Percentiles rank a stretch among this genome's conserved stretches.
Conservation (phyloP, 2,113 vertebrate species). For the Nothocercus nigrocapillus region DNA sequence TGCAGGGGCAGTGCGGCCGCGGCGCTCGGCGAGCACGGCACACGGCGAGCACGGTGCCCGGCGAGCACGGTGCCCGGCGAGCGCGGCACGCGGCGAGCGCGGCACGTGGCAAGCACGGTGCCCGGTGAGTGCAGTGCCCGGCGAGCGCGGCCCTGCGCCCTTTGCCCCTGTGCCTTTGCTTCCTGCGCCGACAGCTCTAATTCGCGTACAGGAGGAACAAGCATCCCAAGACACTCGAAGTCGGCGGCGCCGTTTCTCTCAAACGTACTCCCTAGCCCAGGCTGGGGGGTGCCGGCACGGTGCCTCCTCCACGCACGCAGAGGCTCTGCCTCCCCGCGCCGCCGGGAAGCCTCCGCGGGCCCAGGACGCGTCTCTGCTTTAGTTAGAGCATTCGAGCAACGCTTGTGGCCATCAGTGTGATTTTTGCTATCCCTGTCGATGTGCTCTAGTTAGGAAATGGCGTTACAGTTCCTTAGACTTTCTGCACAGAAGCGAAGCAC, state of each 20-base stretch:
- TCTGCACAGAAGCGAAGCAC: not conserved
- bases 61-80: too few species aligned
- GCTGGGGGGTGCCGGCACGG: too few species aligned
- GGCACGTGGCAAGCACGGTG: too few species aligned
- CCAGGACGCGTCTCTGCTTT: not conserved
- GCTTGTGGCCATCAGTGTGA: not conserved
- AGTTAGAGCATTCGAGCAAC: not conserved
- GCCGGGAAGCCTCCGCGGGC: not conserved
- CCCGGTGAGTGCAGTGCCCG: too few species aligned
- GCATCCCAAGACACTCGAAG: not conserved
- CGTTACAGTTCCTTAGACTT: not conserved
- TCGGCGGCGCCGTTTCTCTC: not conserved
- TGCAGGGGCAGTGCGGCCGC: too few species aligned
- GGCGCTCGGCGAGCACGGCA: too few species aligned
- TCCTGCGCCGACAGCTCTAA: not conserved
- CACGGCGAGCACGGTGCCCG: too few species aligned
- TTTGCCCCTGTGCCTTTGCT: not conserved
- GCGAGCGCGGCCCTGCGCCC: too few species aligned
- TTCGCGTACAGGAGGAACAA: not conserved
- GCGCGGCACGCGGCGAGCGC: too few species aligned
- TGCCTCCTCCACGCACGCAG: not conserved
- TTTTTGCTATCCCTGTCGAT: not conserved
- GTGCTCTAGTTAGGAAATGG: accelerated
- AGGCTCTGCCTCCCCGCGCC: not conserved
- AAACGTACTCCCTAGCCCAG: not conserved